A percentile compares a stretch with the other conserved stretches of the same genome.
Conservation (phyloP, 1,140 invertebrate genomes). For the Platyscapa corneri region DNA sequence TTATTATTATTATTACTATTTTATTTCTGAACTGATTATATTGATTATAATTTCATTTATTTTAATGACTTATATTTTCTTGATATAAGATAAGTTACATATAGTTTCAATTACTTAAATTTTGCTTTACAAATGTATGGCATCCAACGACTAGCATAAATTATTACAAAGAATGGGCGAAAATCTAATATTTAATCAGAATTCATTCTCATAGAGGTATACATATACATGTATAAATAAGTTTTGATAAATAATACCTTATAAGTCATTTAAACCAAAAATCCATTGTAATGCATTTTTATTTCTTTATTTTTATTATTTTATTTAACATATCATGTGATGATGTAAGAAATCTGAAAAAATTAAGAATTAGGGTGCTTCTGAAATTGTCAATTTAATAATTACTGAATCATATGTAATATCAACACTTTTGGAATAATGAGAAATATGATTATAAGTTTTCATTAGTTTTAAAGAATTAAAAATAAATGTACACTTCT, state of each 20-base stretch:
- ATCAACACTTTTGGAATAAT: not conserved
- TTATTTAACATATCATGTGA: too few relatives aligned
- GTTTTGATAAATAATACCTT: too few relatives aligned
- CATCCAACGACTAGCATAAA: too few relatives aligned
- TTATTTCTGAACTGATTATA: not conserved
- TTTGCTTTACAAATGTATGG: not conserved
- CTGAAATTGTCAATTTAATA: not conserved
- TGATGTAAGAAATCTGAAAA: not conserved
- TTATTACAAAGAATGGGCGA: too few relatives aligned
- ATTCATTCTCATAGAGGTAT: too few relatives aligned
- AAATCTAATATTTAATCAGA: too few relatives aligned
- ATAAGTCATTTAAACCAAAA: too few relatives aligned
- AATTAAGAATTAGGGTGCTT: not conserved
- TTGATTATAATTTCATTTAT: not conserved
- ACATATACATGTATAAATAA: too few relatives aligned
- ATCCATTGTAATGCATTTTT: too few relatives aligned
- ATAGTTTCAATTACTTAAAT: not conserved
- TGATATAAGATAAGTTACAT: not conserved
- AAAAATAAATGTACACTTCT: not conserved
- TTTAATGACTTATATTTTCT: not conserved
- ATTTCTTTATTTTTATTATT: too few relatives aligned
- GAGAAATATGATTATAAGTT: too few relatives aligned
- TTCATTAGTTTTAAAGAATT: too few relatives aligned
- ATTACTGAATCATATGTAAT: not conserved
- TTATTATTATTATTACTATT: not conserved